Evolutionary conservation across 2,113 vertebrate species (phyloP), one percentile per base, ranked within the genome.

Genomic region (Leptobrachium leishanense): DNA sequence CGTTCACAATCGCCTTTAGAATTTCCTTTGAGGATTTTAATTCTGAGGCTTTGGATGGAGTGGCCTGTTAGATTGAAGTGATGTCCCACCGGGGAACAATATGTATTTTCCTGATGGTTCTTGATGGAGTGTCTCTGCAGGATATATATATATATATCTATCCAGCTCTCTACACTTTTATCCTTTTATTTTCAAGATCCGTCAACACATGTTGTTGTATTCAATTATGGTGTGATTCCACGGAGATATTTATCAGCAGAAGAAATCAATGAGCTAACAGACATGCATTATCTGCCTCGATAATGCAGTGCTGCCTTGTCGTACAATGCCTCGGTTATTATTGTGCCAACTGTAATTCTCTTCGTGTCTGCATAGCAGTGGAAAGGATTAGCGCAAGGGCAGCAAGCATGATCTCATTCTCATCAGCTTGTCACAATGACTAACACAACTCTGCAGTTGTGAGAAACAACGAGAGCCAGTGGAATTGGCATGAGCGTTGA

Each of bases 361-460:
- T 15, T 12, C 8, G 39, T 68, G 42, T 43, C 62, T 64, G 67
- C 40, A 15, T 68, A 43, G 41, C 6, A 13, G 41, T 68, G 12
- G 67, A 68, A 41, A 15, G 67, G 67, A 68, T 68, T 68, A 68
- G 67, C 41, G 15, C 67, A 43, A 44, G 43, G 42, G 67, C 67
- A 68, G 67, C 43, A 68, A 39, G 40, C 67, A 68, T 68, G 67
- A 68, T 68, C 67, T 68, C 75, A 77, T 70, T 69, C 75, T 77
- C 75, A 43, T 77, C 75, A 7, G 75, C 75, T 62, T 77, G 75
- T 63, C 54, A 77, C 75, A 77, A 77, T 70, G 67, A 70, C 10
- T 70, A 77, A 62, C 67, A 55, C 70, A 50, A 57, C 53, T 41
- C 42, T 43, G 67, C 67, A 68, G 67, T 68, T 43, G 67, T 68